These are phyloP conservation scores for Prosopocoilus inquinatus DNA, from an alignment of 2,888 invertebrate genomes.

Conservation along the genomic window DNA sequence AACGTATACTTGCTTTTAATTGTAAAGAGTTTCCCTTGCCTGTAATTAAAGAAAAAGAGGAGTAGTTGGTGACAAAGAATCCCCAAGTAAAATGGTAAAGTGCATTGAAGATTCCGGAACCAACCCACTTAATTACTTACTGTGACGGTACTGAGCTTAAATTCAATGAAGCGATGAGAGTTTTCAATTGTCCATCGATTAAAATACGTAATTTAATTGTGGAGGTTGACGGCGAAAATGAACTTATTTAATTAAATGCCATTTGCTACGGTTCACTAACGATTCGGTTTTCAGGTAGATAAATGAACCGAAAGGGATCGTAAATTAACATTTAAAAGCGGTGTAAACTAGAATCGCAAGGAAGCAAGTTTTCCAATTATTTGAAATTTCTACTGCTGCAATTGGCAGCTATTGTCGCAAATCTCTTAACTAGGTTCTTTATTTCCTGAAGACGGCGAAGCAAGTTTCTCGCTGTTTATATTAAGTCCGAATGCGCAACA, in stretches of 20 bases:
- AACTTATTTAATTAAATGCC: slow-evolving; percentile 4
- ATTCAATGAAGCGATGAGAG: too few species aligned
- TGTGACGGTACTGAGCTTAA: too few species aligned
- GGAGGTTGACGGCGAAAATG: not conserved
- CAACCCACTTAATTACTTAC: too few species aligned
- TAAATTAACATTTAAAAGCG: slow-evolving; percentile 3
- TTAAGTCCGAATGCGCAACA: not conserved
- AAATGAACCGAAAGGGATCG: not conserved
- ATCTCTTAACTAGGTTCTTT: not conserved
- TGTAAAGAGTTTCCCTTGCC: too few species aligned
- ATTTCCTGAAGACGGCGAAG: not conserved
- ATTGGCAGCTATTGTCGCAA: not conserved
- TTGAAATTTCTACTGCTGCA: not conserved
- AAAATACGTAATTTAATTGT: too few species aligned
- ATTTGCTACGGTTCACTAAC: not conserved
- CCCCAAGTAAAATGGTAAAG: too few species aligned
- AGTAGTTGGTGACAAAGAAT: too few species aligned
- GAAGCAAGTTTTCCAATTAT: slow-evolving; percentile 1
- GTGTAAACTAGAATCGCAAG: not conserved
- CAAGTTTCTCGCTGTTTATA: not conserved
- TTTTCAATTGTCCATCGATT: too few species aligned
- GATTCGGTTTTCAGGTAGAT: slow-evolving; percentile 1
- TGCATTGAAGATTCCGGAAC: too few species aligned
- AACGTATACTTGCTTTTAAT: too few species aligned
- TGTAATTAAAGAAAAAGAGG: too few species aligned